A percentile compares a stretch with the other conserved stretches of the same genome.
These are phyloP conservation scores for Boleophthalmus pectinirostris DNA, from an alignment of 2,113 vertebrate genomes.

Conservation along the genomic window DNA sequence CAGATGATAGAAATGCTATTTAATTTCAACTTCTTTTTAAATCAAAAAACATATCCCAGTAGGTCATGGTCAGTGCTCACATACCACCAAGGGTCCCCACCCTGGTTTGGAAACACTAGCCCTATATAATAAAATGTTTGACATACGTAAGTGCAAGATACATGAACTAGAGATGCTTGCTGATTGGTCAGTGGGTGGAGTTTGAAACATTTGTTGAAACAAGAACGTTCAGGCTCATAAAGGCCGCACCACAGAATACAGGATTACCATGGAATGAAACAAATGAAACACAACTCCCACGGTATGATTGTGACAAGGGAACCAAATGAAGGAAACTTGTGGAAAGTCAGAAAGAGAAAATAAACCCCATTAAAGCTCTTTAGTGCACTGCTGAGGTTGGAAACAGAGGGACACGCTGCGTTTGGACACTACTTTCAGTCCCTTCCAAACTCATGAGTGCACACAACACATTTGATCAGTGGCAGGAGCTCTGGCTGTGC, in stretches of 20 bases:
- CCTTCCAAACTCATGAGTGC: constrained; percentile 6
- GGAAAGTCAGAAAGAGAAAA: not conserved
- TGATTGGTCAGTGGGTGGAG: no score
- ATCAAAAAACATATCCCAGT: no score
- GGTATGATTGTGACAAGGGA: not conserved
- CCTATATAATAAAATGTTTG: no score
- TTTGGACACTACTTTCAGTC: constrained; percentile 12
- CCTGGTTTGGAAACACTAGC: no score
- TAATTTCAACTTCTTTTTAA: no score
- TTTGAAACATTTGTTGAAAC: no score
- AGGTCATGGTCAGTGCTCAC: no score
- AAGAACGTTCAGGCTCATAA: no score
- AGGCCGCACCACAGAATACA: not conserved
- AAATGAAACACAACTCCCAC: not conserved
- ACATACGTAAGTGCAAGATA: no score
- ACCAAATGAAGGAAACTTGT: not conserved
- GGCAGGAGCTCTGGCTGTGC: constrained; percentile 57
- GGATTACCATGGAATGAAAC: not conserved
- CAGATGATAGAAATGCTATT: no score
- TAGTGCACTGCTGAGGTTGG: constrained; percentile 24
- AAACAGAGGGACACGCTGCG: constrained; percentile 28
- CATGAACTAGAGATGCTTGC: no score
- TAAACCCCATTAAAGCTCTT: not conserved
- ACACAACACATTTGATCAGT: constrained; percentile 57
- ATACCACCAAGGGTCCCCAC: no score